Evolutionary conservation across 2,888 invertebrate genomes (phyloP), one percentile per base, ranked within the genome.

Genomic region (Ophraella communa): DNA sequence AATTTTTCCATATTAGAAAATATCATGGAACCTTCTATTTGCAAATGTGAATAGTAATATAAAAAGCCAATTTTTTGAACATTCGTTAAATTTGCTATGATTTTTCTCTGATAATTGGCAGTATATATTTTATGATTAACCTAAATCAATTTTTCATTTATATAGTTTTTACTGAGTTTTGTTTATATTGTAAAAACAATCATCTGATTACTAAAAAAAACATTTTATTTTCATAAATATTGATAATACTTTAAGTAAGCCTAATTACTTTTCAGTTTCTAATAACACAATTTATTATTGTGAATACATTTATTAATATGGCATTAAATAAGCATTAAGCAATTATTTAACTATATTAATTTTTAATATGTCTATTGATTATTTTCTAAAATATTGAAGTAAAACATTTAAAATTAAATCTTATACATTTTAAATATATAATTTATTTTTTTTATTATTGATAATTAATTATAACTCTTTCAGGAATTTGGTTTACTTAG

Each of bases 401-500:
- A n/a, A n/a, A n/a, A n/a, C n/a, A n/a, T n/a, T n/a, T n/a, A n/a
- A n/a, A n/a, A n/a, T n/a, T n/a, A n/a, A n/a, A n/a, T n/a, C n/a
- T n/a, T n/a, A n/a, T n/a, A n/a, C n/a, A n/a, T n/a, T n/a, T n/a
- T n/a, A n/a, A n/a, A n/a, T n/a, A n/a, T n/a, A n/a, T n/a, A n/a
- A n/a, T n/a, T n/a, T n/a, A n/a, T n/a, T n/a, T n/a, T n/a, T n/a
- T n/a, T n/a, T n/a, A n/a, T n/a, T n/a, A n/a, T n/a, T n/a, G 11
- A 10, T 30, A 30, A 10, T 30, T 27, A 3, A 53, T 51, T 45
- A 33, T 45, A 27, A 30, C 42, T 47, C 57, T 80, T 79, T 64
- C 71, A 83, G 83, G 82, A 79, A 75, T 77, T 81, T 70, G 75
- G 77, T 65, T 79, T 79, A 71, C 76, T 80, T 23, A 63, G 62